Base-by-base conservation (phyloP, 2,888 invertebrate genomes). In the Diaperis boleti region DNA sequence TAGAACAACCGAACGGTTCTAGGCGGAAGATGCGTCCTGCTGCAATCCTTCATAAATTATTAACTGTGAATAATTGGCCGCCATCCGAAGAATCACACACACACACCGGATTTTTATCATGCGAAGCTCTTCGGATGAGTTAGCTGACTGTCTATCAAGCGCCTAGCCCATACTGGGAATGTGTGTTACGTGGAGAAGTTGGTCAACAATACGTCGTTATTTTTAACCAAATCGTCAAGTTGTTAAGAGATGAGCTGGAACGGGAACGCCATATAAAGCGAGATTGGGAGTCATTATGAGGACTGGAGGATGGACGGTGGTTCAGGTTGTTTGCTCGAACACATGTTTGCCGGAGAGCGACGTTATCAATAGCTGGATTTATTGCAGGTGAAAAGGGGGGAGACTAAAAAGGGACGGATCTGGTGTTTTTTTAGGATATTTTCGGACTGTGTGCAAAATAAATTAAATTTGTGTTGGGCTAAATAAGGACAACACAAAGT, bases 51-150 rank as follows among this genome's bases (percentile, higher is more conserved):
- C 54, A 59, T 52, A 63, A 57, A 52, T 63, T 63, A 63, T 63
- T 52, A 59, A 63, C 57, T 63, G 63, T 63, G 59, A 50, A 63
- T 63, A 63, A 63, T 63, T 63, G 59, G 41, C 54, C 57, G 44
- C 50, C 59, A 54, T 59, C 50, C 26, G 47, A 29, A 59, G 57
- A 59, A 47, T 59, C 63, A 63, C 63, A 63, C 33, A 63, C 63
- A 63, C 63, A 63, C 33, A 63, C 63, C 20, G 42, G 26, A 41
- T 55, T 62, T 62, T 62, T 61, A 39, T 45, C 45, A 18, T 18
- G 18, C 22, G 18, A 47, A 39, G 37, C 55, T 54, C 50, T 62
- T 56, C 26, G 22, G 35, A n/a, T n/a, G n/a, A n/a, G 54, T 54
- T 54, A 59, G 29, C 54, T 18, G 61, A 61, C 52, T 63, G 63